Conservation (phyloP, 1,140 invertebrate genomes). For the Trichoplusia ni region DNA sequence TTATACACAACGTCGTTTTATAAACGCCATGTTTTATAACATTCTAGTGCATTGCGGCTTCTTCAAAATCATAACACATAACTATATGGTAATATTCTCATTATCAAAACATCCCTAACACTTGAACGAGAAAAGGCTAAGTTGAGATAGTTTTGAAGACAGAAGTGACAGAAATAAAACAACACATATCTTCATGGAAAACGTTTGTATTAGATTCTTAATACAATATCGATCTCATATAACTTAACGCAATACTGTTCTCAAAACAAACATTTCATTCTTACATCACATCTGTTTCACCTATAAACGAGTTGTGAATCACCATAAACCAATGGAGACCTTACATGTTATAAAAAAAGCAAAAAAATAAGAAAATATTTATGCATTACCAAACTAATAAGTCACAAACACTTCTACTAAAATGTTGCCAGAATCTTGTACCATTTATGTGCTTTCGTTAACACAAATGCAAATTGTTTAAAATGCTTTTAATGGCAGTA, state of each 20-base stretch:
- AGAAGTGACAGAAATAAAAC: too few relatives aligned
- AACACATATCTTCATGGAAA: constrained; percentile 28
- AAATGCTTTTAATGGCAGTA: neutral
- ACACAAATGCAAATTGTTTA: neutral
- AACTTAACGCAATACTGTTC: constrained; percentile 66
- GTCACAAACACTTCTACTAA: neutral
- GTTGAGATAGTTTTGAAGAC: neutral
- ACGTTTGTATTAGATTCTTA: constrained; percentile 43
- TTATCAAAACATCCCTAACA: too few relatives aligned
- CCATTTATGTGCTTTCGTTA: too few relatives aligned
- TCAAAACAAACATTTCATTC: constrained; percentile 45
- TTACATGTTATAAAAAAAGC: constrained; percentile 11
- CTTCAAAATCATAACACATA: too few relatives aligned
- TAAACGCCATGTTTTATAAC: too few relatives aligned
- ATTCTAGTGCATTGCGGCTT: too few relatives aligned
- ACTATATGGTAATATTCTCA: too few relatives aligned
- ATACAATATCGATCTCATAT: constrained; percentile 42
- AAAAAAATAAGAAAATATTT: constrained; percentile 12
- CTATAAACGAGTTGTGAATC: constrained; percentile 74
- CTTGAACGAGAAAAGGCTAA: neutral
- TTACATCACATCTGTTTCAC: constrained; percentile 71
- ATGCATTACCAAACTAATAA: too few relatives aligned
- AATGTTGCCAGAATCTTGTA: constrained; percentile 18
- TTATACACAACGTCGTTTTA: too few relatives aligned
- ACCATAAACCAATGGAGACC: constrained; percentile 15